These are phyloP conservation scores for Rotaria sp. DNA, from an alignment of 2,888 invertebrate genomes.

Conservation along the genomic window DNA sequence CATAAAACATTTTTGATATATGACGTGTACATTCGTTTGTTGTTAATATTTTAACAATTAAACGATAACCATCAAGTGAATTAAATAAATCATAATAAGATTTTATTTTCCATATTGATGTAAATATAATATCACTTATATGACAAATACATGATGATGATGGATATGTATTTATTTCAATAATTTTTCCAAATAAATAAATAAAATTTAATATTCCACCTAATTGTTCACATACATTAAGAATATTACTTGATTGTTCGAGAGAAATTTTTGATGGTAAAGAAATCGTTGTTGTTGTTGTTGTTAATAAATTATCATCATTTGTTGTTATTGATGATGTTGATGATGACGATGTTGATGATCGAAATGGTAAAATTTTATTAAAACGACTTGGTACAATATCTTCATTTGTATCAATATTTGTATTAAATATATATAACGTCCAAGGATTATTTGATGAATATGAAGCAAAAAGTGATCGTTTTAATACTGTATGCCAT, in stretches of 20 bases:
- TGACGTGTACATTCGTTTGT: background rate
- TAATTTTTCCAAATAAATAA: constrained; percentile 8
- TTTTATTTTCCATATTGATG: constrained; percentile 20
- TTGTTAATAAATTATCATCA: background rate
- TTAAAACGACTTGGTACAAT: background rate
- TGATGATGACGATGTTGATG: background rate
- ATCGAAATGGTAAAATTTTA: background rate
- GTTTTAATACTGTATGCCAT: background rate
- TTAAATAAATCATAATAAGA: constrained; percentile 17
- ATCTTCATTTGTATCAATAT: background rate
- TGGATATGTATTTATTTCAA: background rate
- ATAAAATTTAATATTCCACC: constrained; percentile 27
- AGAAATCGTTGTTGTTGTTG: background rate
- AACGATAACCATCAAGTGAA: constrained; percentile 16
- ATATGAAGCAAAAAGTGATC: background rate
- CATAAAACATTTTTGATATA: background rate
- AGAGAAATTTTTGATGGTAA: constrained; percentile 3
- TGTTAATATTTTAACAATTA: constrained; percentile 22
- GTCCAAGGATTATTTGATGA: constrained; percentile 18
- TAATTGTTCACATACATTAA: constrained; percentile 18
- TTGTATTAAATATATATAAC: constrained; percentile 12
- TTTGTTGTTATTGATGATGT: background rate
- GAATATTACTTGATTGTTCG: constrained; percentile 4
- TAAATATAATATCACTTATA: constrained; percentile 24
- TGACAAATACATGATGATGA: background rate